Percentiles rank a stretch among this genome's conserved stretches.
These are phyloP conservation scores for Bombyx mandarina DNA, from an alignment of 1,140 invertebrate species.

Conservation along the genomic window DNA sequence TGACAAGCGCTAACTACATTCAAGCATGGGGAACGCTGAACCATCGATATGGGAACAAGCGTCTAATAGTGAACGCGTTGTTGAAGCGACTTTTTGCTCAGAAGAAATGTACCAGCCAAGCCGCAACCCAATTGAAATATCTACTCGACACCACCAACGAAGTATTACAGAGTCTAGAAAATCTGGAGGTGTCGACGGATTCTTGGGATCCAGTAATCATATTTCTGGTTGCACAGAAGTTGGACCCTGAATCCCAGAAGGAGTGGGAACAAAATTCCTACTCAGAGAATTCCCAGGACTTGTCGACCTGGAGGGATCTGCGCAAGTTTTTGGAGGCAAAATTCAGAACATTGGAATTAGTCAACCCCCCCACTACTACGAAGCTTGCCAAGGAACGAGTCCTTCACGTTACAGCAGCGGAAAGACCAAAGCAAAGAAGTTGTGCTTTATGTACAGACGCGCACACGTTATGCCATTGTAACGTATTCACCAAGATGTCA, in stretches of 20 bases:
- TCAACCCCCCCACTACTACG: no score
- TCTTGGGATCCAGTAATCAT: slow-evolving; percentile 14
- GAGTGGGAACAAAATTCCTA: slow-evolving; percentile 9
- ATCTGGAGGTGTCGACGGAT: slow-evolving; percentile 15
- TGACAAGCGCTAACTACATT: slow-evolving; percentile 18
- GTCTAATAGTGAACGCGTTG: slow-evolving; percentile 8
- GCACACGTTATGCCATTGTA: no score
- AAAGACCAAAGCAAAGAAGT: no score
- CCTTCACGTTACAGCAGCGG: no score
- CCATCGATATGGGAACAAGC: slow-evolving; percentile 16
- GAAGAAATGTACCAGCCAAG: slow-evolving; percentile 12
- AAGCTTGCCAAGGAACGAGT: no score
- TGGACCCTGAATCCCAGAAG: slow-evolving; percentile 8
- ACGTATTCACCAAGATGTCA: no score
- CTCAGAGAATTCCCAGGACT: no score
- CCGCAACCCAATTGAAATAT: slow-evolving; percentile 15
- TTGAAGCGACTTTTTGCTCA: slow-evolving; percentile 17
- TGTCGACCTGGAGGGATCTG: no score
- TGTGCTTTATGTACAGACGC: no score
- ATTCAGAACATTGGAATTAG: no score
- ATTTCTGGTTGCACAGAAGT: slow-evolving; percentile 9
- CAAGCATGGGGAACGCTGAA: slow-evolving; percentile 14
- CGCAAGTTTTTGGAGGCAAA: no score
- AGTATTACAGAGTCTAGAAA: slow-evolving; percentile 17
- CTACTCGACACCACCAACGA: slow-evolving; percentile 19